phyloP scores from a whole-genome alignment of 2,797 vertebrate genomes.

The Clarias laeviceps region DNA sequence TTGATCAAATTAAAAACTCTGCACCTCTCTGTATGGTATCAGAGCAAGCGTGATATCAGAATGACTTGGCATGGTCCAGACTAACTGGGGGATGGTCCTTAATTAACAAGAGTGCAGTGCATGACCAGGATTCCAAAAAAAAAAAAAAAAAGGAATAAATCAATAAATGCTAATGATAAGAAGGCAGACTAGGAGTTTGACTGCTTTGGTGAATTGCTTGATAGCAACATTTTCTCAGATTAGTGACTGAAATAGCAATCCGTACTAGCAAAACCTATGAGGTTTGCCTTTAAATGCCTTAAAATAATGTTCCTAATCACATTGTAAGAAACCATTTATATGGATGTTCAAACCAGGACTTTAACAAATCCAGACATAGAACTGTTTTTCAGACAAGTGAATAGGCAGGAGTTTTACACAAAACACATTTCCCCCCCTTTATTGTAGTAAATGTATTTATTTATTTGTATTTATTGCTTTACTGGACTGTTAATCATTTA shows the following conservation, averaged over 20 bases:
- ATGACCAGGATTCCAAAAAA: constrained; percentile 47
- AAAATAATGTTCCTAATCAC: neutral
- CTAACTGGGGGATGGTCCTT: constrained; percentile 17
- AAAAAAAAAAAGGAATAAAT: constrained; percentile 56
- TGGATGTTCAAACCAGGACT: no score
- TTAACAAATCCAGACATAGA: neutral
- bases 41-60: constrained; percentile 55
- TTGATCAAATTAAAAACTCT: constrained; percentile 38
- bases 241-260: neutral
- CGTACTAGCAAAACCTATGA: neutral
- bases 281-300: neutral
- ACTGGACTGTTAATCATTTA: neutral
- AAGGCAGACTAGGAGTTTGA: constrained; percentile 42
- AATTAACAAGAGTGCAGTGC: constrained; percentile 57
- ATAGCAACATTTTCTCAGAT: neutral
- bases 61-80: constrained; percentile 55
- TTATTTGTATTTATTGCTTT: neutral
- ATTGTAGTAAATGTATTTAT: neutral
- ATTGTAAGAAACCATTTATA: neutral
- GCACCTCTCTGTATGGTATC: constrained; percentile 15
- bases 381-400: neutral
- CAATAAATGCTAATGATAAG: constrained; percentile 54
- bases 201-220: neutral
- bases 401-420: neutral
- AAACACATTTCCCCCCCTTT: no score